Evolutionary conservation across 1,140 invertebrate genomes (phyloP).

Genomic region (Solenopsis invicta): DNA sequence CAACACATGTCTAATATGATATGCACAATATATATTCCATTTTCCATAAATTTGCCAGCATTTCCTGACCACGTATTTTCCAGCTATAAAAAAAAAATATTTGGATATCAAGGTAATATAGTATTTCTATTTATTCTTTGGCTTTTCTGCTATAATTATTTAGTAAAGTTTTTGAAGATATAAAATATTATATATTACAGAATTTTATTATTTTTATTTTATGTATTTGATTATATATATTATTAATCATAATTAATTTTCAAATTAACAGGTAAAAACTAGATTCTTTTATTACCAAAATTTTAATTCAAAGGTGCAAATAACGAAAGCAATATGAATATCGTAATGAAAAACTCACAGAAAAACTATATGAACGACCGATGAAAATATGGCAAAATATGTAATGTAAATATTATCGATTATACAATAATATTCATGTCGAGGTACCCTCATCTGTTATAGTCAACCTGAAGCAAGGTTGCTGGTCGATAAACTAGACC

Average conservation of each 20-base stretch:
- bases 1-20: not conserved
- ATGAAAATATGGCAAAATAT: not conserved
- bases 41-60: not conserved
- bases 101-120: not conserved
- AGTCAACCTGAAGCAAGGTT: conserved; percentile 23
- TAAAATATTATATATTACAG: too few species aligned
- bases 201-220: not conserved
- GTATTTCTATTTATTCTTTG: not conserved
- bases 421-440: not conserved
- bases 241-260: not conserved
- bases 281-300: not conserved
- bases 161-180: not conserved
- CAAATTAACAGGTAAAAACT: not conserved
- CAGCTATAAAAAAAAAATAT: not conserved
- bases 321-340: not conserved
- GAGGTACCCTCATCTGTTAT: conserved; percentile 38
- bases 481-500: conserved; percentile 57
- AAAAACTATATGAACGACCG: not conserved
- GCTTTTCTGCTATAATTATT: not conserved
- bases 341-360: not conserved
- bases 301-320: not conserved
- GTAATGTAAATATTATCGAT: not conserved
- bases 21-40: not conserved
- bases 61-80: not conserved
- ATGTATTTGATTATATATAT: not conserved